These are phyloP conservation scores for Cydia strobilella DNA, from an alignment of 1,140 invertebrate genomes.

Conservation along the genomic window DNA sequence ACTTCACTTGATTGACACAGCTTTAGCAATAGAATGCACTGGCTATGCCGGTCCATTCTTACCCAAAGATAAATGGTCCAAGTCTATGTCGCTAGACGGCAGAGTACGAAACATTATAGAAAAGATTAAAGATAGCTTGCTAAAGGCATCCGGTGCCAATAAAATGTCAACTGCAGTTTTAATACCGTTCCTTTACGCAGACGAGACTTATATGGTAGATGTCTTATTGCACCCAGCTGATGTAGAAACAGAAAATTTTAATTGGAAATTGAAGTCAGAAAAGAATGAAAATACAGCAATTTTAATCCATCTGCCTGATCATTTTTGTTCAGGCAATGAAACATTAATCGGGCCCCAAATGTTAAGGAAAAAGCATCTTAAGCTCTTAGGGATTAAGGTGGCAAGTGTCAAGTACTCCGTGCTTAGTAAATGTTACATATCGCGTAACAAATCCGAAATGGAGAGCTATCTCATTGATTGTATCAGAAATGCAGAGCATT, in stretches of 20 bases:
- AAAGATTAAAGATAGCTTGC: slow-evolving; percentile 74
- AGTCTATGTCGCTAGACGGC: slow-evolving; percentile 77
- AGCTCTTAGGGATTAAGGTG: slow-evolving; percentile 83
- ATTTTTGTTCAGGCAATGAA: slow-evolving; percentile 81
- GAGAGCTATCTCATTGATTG: slow-evolving; percentile 53
- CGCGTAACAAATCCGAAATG: slow-evolving; percentile 54
- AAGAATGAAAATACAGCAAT: slow-evolving; percentile 79
- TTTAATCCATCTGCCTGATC: slow-evolving; percentile 84
- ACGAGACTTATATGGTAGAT: slow-evolving; percentile 84
- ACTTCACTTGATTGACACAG: slow-evolving; percentile 83
- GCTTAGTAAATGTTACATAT: slow-evolving; percentile 75
- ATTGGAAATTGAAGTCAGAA: slow-evolving; percentile 66
- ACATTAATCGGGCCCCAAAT: slow-evolving; percentile 83
- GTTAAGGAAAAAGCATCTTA: slow-evolving; percentile 83
- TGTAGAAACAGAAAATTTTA: slow-evolving; percentile 62
- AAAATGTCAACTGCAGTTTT: slow-evolving; percentile 78
- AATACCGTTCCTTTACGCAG: slow-evolving; percentile 80
- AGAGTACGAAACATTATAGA: slow-evolving; percentile 80
- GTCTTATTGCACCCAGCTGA: slow-evolving; percentile 81
- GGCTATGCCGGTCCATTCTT: slow-evolving; percentile 82
- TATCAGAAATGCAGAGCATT: slow-evolving; percentile 48
- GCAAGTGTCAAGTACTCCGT: slow-evolving; percentile 81
- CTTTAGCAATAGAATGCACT: slow-evolving; percentile 83
- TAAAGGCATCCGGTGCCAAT: slow-evolving; percentile 64
- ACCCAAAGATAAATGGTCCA: slow-evolving; percentile 77